These are phyloP conservation scores for Epinephelus lanceolatus DNA, from an alignment of 2,113 vertebrate genomes.

Conservation along the genomic window DNA sequence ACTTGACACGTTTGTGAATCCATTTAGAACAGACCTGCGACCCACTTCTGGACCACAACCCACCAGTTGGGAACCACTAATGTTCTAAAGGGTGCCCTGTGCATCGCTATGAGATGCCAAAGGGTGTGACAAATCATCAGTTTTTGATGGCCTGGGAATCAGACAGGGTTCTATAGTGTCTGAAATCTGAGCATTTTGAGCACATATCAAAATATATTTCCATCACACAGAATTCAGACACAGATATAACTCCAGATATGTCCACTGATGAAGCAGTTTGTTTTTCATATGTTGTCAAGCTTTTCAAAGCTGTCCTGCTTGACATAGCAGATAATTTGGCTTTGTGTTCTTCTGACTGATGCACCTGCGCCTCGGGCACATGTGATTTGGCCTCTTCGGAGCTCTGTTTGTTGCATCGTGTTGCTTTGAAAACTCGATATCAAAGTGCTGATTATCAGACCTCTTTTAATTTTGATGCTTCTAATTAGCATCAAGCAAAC, in stretches of 20 bases:
- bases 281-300: neutral
- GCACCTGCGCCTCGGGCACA: conserved; percentile 24
- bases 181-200: neutral
- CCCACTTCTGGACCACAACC: no score
- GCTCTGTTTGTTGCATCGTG: neutral
- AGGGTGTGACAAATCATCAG: no score
- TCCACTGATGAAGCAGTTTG: neutral
- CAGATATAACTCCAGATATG: neutral
- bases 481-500: conserved; percentile 25
- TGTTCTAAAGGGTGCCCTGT: no score
- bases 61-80: no score
- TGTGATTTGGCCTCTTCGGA: conserved; percentile 8
- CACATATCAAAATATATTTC: neutral
- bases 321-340: neutral
- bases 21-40: no score
- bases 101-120: no score
- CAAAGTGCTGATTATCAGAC: conserved; percentile 40
- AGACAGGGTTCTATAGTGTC: neutral
- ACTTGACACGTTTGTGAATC: no score
- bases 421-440: conserved; percentile 48
- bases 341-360: conserved; percentile 22
- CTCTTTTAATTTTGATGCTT: conserved; percentile 28
- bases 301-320: conserved; percentile 13
- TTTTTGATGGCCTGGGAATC: no score
- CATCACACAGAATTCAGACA: neutral